Evolutionary conservation across 2,888 invertebrate species (phyloP), one percentile per base, ranked within the genome.

Genomic region (Drosophila neoperkinsi): DNA sequence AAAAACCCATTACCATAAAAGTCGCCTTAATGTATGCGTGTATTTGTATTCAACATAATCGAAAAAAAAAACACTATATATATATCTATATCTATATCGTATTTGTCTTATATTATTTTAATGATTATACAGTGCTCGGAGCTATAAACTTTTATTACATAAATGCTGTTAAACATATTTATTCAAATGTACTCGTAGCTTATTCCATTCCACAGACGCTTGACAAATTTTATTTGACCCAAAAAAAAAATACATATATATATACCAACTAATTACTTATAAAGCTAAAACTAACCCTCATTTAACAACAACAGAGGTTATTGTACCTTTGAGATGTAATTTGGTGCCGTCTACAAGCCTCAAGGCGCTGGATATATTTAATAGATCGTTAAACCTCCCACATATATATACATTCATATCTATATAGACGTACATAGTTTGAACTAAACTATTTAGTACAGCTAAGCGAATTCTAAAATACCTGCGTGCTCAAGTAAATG

Each of bases 11-110:
- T 60, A 82, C 55, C 65, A 71, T 70, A 56, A 79, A 84, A 88
- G 77, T 87, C 80, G 85, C 89, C 89, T 86, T 86, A 80, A 73
- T 71, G 59, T 68, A 70, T 76, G 63, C 81, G 79, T 81, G 63
- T 80, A 74, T 72, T 74, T 83, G 76, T 87, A 82, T 84, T 72
- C 75, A 73, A 82, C 68, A 73, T 77, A 77, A 71, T 59, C 71
- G 62, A 74, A 77, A 79, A 82, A 57, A 63, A 58, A 25, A 7
- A 6, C 16, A 25, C 16, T 46, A 16, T 25, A 25, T 46, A 25
- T 46, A 11, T 55, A 56, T 57, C 36, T 78, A 46, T 58, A 52
- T 77, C 21, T 28, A 53, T 70, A 57, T 52, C 49, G 65, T 76
- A 52, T 63, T 58, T 73, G 56, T 79, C 63, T 33, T 64, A 59